phyloP scores from a whole-genome alignment of 2,113 vertebrate genomes.

The Scomber colias region DNA sequence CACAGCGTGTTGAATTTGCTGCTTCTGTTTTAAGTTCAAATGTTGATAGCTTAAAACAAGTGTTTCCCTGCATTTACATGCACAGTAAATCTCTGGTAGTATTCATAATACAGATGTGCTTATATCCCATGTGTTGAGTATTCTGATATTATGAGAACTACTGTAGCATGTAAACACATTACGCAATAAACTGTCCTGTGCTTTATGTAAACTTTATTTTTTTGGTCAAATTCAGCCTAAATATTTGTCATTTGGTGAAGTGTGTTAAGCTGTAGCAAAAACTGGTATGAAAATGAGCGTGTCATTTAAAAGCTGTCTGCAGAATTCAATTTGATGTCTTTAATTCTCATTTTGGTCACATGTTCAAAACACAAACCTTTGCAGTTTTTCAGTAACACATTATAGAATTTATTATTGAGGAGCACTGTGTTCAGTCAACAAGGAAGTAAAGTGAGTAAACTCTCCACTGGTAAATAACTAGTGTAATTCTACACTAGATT shows the following conservation, averaged over 20 bases:
- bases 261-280: not conserved
- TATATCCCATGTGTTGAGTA: not conserved
- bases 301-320: not conserved
- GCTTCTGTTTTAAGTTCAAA: conserved; percentile 12
- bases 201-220: conserved; percentile 18
- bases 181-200: not conserved
- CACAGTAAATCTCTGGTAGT: conserved; percentile 17
- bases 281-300: not conserved
- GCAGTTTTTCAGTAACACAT: not conserved
- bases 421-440: not conserved
- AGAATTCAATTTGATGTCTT: not conserved
- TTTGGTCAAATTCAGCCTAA: not conserved
- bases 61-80: conserved; percentile 28
- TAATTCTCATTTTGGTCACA: not conserved
- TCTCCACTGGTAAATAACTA: not conserved
- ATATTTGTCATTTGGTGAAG: not conserved
- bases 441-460: not conserved
- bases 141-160: not conserved
- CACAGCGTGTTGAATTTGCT: conserved; percentile 20
- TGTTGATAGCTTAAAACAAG: not conserved
- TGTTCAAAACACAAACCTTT: not conserved
- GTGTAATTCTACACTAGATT: not conserved
- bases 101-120: not conserved
- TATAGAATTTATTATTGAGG: not conserved
- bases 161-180: not conserved